Evolutionary conservation across 2,113 vertebrate species (phyloP), one percentile per base, ranked within the genome.

Genomic region (Labrus mixtus): DNA sequence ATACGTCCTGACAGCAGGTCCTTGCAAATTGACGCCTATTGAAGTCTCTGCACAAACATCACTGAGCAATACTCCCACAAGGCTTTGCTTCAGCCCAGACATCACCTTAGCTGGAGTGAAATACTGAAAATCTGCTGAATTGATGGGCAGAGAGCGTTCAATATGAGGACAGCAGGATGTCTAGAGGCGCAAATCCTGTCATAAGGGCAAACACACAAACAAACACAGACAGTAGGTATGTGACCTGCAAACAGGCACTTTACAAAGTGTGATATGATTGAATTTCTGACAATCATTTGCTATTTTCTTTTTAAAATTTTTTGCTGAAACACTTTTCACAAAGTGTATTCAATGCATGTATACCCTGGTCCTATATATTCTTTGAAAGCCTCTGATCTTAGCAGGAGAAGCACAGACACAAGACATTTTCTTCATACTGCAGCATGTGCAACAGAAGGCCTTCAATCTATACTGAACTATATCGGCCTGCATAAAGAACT

Each of bases 31-130:
- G 86, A 85, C 41, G 36, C 69, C 75, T 68, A 83, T 86, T 84
- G 79, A 91, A 90, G 76, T 80, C 74, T 74, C 55, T 82, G 57
- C 72, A 86, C 84, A 89, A 76, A 90, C 60, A 84, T 71, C 67
- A 73, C 69, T 64, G 22, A 78, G 68, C 75, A 82, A 64, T 68
- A 67, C 62, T 78, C 82, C 81, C 81, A 74, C n/a, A 71, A 76
- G 82, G 67, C 76, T 76, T 76, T 68, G 71, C 76, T 71, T 78
- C 73, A 78, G 74, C 63, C 37, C 66, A 87, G 65, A 85, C 79
- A 69, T 68, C 71, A 73, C 65, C 76, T 76, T 67, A 79, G 79
- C 68, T 25, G 58, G 54, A 75, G 45, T n/a, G 59, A 74, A 73
- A 82, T 43, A 51, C 48, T 74, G 33, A 67, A 71, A 70, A 79